These are phyloP conservation scores for Batillaria attramentaria DNA, from an alignment of 1,140 invertebrate species.

Conservation along the genomic window DNA sequence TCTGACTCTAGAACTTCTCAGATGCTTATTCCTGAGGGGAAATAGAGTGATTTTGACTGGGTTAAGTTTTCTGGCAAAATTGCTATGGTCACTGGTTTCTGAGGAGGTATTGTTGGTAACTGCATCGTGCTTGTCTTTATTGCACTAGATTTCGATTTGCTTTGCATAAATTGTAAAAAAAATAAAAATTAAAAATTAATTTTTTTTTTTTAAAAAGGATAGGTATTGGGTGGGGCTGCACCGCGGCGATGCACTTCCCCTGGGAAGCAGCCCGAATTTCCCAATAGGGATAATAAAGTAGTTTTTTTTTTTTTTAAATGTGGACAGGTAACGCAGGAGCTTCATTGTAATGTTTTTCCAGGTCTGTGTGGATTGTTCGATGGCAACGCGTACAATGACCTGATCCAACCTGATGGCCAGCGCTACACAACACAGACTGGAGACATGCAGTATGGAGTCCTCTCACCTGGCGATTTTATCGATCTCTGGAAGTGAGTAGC, in stretches of 20 bases:
- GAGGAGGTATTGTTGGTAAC: not conserved
- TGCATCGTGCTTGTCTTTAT: not conserved
- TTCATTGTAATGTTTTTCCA: not conserved
- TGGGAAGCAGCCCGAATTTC: no score
- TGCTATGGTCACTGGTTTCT: not conserved
- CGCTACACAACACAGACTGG: not conserved
- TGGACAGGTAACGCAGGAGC: no score
- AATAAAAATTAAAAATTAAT: not conserved
- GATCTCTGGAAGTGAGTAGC: not conserved
- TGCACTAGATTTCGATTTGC: not conserved
- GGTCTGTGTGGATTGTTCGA: slow-evolving; percentile 19
- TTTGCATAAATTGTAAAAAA: not conserved
- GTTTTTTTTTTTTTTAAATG: no score
- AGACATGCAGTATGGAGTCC: slow-evolving; percentile 15
- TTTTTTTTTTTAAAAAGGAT: no score
- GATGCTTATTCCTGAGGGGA: no score
- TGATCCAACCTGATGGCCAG: not conserved
- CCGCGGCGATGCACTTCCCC: no score
- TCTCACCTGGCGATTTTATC: slow-evolving; percentile 19
- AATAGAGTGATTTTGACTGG: no score
- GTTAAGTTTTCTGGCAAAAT: no score
- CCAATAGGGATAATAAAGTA: no score
- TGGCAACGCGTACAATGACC: slow-evolving; percentile 15
- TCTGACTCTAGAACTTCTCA: no score
- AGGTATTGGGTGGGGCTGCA: no score